These are phyloP conservation scores for Paedocypris sp. DNA, from an alignment of 2,113 vertebrate genomes.

Conservation along the genomic window DNA sequence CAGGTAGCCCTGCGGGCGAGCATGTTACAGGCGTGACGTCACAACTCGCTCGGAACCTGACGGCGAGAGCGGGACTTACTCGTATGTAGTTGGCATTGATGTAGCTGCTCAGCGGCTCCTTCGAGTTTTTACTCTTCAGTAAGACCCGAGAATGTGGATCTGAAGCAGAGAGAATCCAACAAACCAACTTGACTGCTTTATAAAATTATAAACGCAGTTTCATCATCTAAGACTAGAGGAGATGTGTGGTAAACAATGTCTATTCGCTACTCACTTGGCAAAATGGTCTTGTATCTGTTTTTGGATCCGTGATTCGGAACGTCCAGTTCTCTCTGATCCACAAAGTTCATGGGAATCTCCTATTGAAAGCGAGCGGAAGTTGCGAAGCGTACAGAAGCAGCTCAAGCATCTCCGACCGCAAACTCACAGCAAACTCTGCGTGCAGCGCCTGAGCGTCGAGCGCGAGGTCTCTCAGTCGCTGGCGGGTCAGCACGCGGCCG, in stretches of 20 bases:
- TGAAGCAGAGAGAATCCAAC: slow-evolving; percentile 33
- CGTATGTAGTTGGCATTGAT: slow-evolving; percentile 94
- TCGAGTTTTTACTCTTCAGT: slow-evolving; percentile 74
- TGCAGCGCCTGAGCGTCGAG: slow-evolving; percentile 77
- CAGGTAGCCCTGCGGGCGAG: slow-evolving; percentile 78
- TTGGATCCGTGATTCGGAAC: slow-evolving; percentile 87
- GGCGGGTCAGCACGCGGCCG: slow-evolving; percentile 65
- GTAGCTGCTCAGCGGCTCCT: slow-evolving; percentile 80
- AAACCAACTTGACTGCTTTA: neutral
- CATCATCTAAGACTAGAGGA: no score
- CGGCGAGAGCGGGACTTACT: slow-evolving; percentile 63
- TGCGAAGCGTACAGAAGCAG: no score
- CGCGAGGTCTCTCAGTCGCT: slow-evolving; percentile 67
- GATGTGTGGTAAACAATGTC: no score
- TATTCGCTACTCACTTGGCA: slow-evolving; percentile 80
- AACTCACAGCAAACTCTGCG: slow-evolving; percentile 82
- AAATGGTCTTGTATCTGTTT: slow-evolving; percentile 94
- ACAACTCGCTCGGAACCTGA: no score
- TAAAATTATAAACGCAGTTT: no score
- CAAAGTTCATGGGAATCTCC: slow-evolving; percentile 99
- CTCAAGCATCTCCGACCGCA: no score
- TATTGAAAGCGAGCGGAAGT: slow-evolving; percentile 52
- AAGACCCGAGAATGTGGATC: slow-evolving; percentile 87
- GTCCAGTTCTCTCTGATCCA: slow-evolving; percentile 89
- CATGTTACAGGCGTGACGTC: no score